Percentiles rank a stretch among this genome's conserved stretches.
Conservation (phyloP, 2,888 invertebrate species). For the Siphlonurus alternatus region DNA sequence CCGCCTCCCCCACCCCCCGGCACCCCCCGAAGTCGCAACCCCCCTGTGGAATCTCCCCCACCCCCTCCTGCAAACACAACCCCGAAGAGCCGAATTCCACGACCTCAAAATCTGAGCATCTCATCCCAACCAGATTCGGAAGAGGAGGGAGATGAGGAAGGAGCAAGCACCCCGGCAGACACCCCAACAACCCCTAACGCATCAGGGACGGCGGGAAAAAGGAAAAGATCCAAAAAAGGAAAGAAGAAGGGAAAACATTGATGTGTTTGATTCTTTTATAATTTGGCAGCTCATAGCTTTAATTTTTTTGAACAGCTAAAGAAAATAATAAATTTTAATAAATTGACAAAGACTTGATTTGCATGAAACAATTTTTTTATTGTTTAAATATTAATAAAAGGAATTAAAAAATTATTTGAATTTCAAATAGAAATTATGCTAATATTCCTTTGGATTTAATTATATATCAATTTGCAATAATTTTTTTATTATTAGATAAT, state of each 20-base stretch:
- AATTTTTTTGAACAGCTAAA: too few species aligned
- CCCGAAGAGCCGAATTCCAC: background rate
- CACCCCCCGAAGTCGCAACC: background rate
- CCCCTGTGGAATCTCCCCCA: background rate
- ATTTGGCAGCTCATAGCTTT: background rate
- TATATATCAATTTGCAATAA: too few species aligned
- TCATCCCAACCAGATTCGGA: conserved; percentile 20
- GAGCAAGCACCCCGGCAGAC: background rate
- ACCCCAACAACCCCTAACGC: background rate
- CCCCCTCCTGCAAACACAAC: background rate
- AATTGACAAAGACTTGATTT: too few species aligned
- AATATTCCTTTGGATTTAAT: too few species aligned
- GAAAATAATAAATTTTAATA: too few species aligned
- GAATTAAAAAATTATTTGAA: too few species aligned
- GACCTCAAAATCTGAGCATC: background rate
- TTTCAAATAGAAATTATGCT: too few species aligned
- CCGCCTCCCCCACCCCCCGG: background rate
- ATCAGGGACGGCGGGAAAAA: background rate
- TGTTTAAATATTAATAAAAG: too few species aligned
- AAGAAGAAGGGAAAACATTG: conserved; percentile 35
- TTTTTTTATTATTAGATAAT: too few species aligned
- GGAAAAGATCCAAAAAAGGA: conserved; percentile 23
- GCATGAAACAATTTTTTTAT: too few species aligned
- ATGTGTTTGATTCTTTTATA: background rate
- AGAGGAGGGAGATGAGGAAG: conserved; percentile 27